Evolutionary conservation across 2,113 vertebrate species (phyloP).

Genomic region (Apteryx owenii): DNA sequence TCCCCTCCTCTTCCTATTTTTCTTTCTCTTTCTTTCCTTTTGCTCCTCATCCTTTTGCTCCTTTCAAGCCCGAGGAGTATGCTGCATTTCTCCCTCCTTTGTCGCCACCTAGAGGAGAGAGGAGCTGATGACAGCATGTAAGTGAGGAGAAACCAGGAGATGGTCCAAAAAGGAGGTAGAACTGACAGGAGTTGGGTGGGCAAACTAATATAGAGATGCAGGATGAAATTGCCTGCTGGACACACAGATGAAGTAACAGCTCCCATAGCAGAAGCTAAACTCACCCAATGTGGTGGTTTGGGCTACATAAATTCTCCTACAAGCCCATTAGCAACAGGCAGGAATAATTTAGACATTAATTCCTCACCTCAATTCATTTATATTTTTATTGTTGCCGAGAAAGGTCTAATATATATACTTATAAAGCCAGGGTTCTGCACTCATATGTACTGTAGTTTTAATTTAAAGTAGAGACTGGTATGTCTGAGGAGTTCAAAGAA

Average conservation of each 20-base stretch:
- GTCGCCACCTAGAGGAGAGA: conserved; percentile 50
- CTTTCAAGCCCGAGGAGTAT: not conserved
- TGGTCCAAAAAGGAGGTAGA: not conserved
- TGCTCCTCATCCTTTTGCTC: not conserved
- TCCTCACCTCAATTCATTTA: not conserved
- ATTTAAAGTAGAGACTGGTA: not conserved
- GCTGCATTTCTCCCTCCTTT: conserved; percentile 1
- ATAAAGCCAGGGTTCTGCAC: not conserved
- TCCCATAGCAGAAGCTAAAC: not conserved
- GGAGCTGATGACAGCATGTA: not conserved
- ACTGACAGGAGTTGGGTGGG: accelerated
- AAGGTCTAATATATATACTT: not conserved
- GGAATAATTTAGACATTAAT: not conserved
- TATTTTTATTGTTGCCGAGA: not conserved
- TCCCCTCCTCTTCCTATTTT: not conserved
- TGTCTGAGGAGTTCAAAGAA: not conserved
- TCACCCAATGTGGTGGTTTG: not conserved
- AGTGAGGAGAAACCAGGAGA: accelerated
- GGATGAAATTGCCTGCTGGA: not conserved
- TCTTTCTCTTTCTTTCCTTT: not conserved
- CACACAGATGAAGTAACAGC: not conserved
- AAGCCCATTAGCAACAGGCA: not conserved
- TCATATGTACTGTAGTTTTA: not conserved
- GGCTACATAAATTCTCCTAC: not conserved
- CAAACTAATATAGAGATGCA: accelerated